Evolutionary conservation across 2,888 invertebrate species (phyloP), one percentile per base, ranked within the genome.

Genomic region (Camponotus fellah): DNA sequence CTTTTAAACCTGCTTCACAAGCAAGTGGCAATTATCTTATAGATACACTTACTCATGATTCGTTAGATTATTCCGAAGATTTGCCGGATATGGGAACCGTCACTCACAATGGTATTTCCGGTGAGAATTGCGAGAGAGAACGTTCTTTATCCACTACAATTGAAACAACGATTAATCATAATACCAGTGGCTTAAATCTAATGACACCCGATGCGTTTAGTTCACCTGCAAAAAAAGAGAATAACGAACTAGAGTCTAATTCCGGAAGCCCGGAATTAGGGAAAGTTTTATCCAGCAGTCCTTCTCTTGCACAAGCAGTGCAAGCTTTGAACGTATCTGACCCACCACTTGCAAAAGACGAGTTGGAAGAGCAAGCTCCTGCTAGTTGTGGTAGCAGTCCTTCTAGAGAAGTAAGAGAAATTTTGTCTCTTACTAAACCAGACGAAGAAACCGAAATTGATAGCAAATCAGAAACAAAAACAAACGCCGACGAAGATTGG

Each of bases 171-270:
- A 89, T 87, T 82, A 95, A 92, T 86, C 94, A 93, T 60, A 95
- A 94, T 84, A 93, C 95, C 12, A 43, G 71, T 21, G 95, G 95
- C 43, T 95, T 98, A 37, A 98, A 97, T 92, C 96, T 98, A 40
- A 97, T 98, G 97, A 98, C 98, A 0, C 98, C 98, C 0, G 98
- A 98, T 92, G 98, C 98, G 26, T 98, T 98, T 90, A 96, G 96
- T 86, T 96, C 96, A 0, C 96, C 96, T 89, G 96, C 96, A 92
- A 95, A 95, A 85, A 95, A 94, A 86, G 95, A 95, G 3, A 93
- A 92, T 72, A 95, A 93, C 66, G 94, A 93, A 21, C 84, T 94
- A n/a, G 95, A 93, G 32, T 94, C 94, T 8, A 91, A 90, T 72
- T 86, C 92, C 0, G 91, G 85, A n/a, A 94, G 93, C 88, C 94